Percentiles rank a stretch among this genome's conserved stretches.
Conservation (phyloP, 2,888 invertebrate genomes). For the Cheilosia soror region DNA sequence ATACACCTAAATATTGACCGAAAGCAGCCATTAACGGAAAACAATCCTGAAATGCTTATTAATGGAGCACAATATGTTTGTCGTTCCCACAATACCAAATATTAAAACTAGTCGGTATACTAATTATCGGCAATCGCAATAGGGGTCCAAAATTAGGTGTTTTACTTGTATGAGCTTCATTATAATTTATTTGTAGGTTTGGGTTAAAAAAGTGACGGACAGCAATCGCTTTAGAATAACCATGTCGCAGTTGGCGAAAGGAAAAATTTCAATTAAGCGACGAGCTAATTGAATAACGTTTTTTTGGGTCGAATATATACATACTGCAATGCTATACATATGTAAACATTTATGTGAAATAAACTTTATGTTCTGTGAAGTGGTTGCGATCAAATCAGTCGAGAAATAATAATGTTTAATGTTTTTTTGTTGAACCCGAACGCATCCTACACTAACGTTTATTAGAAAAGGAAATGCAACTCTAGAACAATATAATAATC, state of each 20-base stretch:
- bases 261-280: constrained; percentile 94
- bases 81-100: too few species aligned
- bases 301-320: background rate
- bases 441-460: too few species aligned
- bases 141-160: too few species aligned
- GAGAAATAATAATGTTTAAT: background rate
- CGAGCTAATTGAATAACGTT: constrained; percentile 87
- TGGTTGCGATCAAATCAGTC: background rate
- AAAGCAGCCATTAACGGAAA: too few species aligned
- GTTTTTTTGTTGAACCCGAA: too few species aligned
- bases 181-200: constrained; percentile 86
- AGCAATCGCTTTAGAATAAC: constrained; percentile 93
- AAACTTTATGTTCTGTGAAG: background rate
- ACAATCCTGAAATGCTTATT: too few species aligned
- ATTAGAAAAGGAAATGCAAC: background rate
- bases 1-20: too few species aligned
- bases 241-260: constrained; percentile 92
- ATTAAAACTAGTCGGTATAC: too few species aligned
- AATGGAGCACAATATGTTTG: too few species aligned
- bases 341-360: constrained; percentile 22
- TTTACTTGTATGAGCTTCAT: background rate
- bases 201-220: constrained; percentile 93
- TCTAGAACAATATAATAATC: too few species aligned
- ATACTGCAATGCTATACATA: background rate
- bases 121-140: too few species aligned